Evolutionary conservation across 2,113 vertebrate species (phyloP), one percentile per base, ranked within the genome.

Genomic region (Erinaceus europaeus): DNA sequence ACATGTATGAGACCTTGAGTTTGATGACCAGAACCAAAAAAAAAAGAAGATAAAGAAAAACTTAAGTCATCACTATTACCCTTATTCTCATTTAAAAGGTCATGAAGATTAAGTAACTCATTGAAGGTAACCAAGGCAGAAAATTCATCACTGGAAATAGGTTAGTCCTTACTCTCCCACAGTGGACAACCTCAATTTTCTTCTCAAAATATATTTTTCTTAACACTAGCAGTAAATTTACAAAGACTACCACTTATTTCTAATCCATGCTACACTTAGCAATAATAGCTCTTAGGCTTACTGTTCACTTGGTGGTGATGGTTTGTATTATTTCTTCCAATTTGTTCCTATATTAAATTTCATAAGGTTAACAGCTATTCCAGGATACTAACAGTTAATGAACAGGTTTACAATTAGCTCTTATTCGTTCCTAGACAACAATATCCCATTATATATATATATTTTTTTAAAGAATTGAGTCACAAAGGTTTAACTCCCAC

Each of bases 241-340:
- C n/a, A 36, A 92, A 94, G 12, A 57, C 46, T 89, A 87, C 46
- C 32, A 80, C 1, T 18, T 57, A 67, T 68, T 94, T 91, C 67
- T 46, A 86, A 76, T 10, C 55, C 64, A 86, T n/a, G 53, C 29
- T 74, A 84, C 13, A 88, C 25, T 61, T 53, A 73, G 32, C 8
- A 71, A 72, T 55, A 89, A 42, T 61, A 65, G 78, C 29, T 75
- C 46, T 40, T n/a, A 55, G 21, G 11, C 53, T 84, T 91, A 64
- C 23, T 48, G 52, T 44, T 53, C 53, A 67, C 4, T 57, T n/a
- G n/a, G n/a, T n/a, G n/a, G n/a, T 69, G 64, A 80, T 20, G 5
- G 34, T 44, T 36, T 81, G 74, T 1, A 69, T n/a, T 32, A 15
- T 29, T 72, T 84, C 44, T 38, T 29, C 48, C 40, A 65, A 42